Conservation (phyloP, 2,888 invertebrate species). For the Cantharis rufa region DNA sequence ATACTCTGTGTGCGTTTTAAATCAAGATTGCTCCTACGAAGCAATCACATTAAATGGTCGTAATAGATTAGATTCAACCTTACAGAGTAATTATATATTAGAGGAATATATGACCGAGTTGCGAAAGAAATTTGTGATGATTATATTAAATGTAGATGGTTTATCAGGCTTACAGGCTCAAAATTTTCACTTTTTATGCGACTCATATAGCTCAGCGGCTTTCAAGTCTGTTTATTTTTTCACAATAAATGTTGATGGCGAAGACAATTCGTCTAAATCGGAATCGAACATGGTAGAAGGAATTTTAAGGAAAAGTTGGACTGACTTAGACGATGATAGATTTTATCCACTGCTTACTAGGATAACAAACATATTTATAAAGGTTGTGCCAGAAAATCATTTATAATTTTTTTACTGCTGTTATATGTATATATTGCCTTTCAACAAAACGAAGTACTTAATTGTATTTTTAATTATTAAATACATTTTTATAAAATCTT, state of each 20-base stretch:
- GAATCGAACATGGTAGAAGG: conserved; percentile 47
- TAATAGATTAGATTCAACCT: conserved; percentile 36
- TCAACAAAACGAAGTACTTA: background rate
- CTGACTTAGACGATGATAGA: conserved; percentile 52
- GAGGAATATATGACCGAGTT: conserved; percentile 40
- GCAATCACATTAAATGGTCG: conserved; percentile 44
- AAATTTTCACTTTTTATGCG: conserved; percentile 64
- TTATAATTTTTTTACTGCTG: background rate
- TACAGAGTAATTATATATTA: conserved; percentile 48
- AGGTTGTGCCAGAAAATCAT: conserved; percentile 40
- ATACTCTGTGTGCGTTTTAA: conserved; percentile 44
- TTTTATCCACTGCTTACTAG: conserved; percentile 57
- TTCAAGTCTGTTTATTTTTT: conserved; percentile 54
- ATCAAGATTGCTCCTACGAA: conserved; percentile 33
- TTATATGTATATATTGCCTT: background rate
- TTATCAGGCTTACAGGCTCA: conserved; percentile 52
- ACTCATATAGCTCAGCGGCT: conserved; percentile 58
- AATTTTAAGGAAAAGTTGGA: conserved; percentile 49
- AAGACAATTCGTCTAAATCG: conserved; percentile 35
- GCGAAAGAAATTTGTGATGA: conserved; percentile 44
- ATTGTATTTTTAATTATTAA: background rate
- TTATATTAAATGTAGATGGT: conserved; percentile 50
- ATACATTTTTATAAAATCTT: background rate
- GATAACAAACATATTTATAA: conserved; percentile 52
- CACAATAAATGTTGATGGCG: conserved; percentile 49